Evolutionary conservation across 2,113 vertebrate species (phyloP), one percentile per base, ranked within the genome.

Genomic region (Madoqua kirkii): DNA sequence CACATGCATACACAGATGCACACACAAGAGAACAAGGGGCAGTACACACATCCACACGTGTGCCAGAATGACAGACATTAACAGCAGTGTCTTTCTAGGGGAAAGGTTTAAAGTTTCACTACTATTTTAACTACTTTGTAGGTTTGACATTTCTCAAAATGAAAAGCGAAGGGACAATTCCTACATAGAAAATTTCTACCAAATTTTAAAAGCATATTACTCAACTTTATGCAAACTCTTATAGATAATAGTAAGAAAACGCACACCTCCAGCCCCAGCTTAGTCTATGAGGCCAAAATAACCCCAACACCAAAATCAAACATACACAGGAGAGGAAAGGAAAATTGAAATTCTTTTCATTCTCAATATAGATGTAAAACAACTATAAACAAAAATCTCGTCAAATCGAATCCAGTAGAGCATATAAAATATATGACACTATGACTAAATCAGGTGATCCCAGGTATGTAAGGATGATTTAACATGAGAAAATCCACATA

Each of bases 11-110:
- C 9, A 79, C 1, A 83, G 27, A 33, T 4, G 33, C 1, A 50
- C 1, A 21, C 5, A 13, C 6, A 4, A 54, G 54, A 33, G 25
- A 52, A 10, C 27, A 8, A 17, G 62, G 13, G 36, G 12, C 29
- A 19, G 31, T 31, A 45, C 6, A 6, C 0, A 15, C 0, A 13
- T 1, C 6, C 3, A 74, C 23, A 25, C 1, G 0, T 1, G 3
- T 3, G 36, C 14, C 86, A 6, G 43, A 10, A 31, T 0, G 4
- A n/a, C 29, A 21, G 76, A 67, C 6, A 6, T 1, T 23, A 31
- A 43, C 23, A 36, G 12, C 11, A 2, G 5, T 9, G 52, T 23
- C 12, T 36, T 45, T 10, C 52, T 7, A n/a, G 6, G 59, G 10
- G 25, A 82, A 50, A 85, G 81, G 45, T 5, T 0, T 6, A 7